These are phyloP conservation scores for Pyrochroa serraticornis DNA, from an alignment of 2,888 invertebrate species.

Conservation along the genomic window DNA sequence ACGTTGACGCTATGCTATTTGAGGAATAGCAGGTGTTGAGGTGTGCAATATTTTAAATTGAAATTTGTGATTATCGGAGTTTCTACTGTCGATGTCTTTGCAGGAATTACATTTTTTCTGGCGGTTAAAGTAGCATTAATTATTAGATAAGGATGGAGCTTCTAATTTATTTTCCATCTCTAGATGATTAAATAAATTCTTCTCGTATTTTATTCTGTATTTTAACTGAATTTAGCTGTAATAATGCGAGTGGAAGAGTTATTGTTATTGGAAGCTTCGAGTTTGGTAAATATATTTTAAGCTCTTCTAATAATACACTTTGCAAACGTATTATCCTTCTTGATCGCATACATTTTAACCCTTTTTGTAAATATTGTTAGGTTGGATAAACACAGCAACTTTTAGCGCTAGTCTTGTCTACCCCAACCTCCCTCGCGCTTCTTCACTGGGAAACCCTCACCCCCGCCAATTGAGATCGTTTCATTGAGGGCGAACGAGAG, in stretches of 20 bases:
- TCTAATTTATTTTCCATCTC: no score
- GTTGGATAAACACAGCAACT: conserved; percentile 18
- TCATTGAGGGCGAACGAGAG: conserved; percentile 52
- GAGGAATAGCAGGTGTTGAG: no score
- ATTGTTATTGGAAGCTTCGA: conserved; percentile 11
- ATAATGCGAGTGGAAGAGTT: conserved; percentile 4
- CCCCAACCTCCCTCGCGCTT: conserved; percentile 23
- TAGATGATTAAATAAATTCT: no score
- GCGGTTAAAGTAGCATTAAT: no score
- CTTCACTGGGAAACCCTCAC: conserved; percentile 29
- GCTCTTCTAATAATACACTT: conserved; percentile 21
- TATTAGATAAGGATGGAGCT: no score
- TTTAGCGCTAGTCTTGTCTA: conserved; percentile 20
- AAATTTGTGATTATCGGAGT: no score
- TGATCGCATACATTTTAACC: conserved; percentile 23
- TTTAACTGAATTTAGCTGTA: conserved; percentile 15
- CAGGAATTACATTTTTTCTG: background rate
- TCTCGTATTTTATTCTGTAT: no score
- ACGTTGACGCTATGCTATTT: conserved; percentile 36
- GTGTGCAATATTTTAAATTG: no score
- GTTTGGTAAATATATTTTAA: conserved; percentile 22
- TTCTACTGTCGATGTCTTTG: background rate
- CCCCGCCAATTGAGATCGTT: conserved; percentile 46
- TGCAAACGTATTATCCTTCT: conserved; percentile 10
- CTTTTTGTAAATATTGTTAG: conserved; percentile 23